These are phyloP conservation scores for Formica selysi DNA, from an alignment of 1,140 invertebrate genomes.

Conservation along the genomic window DNA sequence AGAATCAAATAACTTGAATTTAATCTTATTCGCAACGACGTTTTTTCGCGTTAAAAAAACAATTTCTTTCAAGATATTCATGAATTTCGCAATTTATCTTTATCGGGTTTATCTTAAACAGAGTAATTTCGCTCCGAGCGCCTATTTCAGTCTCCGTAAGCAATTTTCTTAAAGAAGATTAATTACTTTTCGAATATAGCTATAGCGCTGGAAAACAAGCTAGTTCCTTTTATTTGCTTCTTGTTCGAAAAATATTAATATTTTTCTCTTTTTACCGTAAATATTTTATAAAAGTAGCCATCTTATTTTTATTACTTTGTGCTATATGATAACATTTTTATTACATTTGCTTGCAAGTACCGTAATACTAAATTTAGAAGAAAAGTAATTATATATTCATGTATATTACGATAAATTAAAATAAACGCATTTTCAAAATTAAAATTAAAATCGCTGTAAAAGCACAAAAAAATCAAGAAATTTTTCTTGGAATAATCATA, in stretches of 20 bases:
- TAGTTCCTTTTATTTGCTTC: slow-evolving; percentile 17
- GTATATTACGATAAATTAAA: background rate
- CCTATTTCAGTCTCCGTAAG: slow-evolving; percentile 64
- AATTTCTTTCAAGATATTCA: slow-evolving; percentile 42
- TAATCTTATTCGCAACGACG: background rate
- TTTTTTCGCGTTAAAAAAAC: slow-evolving; percentile 24
- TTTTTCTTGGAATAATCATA: too few species aligned
- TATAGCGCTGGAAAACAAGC: slow-evolving; percentile 32
- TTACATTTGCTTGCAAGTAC: background rate
- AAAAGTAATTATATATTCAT: background rate
- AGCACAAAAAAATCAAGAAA: too few species aligned
- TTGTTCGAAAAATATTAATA: slow-evolving; percentile 29
- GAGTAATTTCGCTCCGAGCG: slow-evolving; percentile 58
- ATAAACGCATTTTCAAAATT: background rate
- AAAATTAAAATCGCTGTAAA: too few species aligned
- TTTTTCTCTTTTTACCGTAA: slow-evolving; percentile 14
- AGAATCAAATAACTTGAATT: slow-evolving; percentile 20
- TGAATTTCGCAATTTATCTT: slow-evolving; percentile 65
- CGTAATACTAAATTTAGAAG: background rate
- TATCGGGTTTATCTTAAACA: slow-evolving; percentile 69
- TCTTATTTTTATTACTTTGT: slow-evolving; percentile 4
- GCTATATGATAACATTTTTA: background rate
- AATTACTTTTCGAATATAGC: slow-evolving; percentile 70
- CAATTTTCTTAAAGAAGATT: slow-evolving; percentile 73
- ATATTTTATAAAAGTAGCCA: background rate